These are phyloP conservation scores for Drosophila pallidifrons DNA, from an alignment of 1,140 invertebrate species.

Conservation along the genomic window DNA sequence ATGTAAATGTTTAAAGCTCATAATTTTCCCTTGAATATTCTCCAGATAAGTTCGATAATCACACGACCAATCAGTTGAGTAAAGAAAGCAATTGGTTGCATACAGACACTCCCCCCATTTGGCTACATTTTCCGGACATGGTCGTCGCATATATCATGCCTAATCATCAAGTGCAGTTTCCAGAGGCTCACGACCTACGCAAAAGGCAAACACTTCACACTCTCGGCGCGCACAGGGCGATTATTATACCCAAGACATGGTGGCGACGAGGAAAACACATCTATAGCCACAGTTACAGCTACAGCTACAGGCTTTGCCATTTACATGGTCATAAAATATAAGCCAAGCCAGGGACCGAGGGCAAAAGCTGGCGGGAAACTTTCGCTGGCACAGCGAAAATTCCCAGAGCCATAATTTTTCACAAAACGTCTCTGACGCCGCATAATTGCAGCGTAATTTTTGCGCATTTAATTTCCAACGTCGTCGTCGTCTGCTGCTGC, in stretches of 20 bases:
- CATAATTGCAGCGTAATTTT: conserved; percentile 79
- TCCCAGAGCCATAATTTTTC: conserved; percentile 75
- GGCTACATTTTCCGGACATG: conserved; percentile 9
- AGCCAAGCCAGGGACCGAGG: conserved; percentile 23
- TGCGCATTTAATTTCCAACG: conserved; percentile 70
- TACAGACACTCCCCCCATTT: conserved; percentile 9
- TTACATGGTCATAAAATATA: conserved; percentile 71
- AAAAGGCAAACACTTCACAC: conserved; percentile 46
- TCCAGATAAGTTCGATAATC: background rate
- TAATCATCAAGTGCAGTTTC: conserved; percentile 63
- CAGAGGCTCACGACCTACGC: conserved; percentile 30
- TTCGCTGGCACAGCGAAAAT: conserved; percentile 61
- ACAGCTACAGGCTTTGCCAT: conserved; percentile 46
- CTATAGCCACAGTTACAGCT: background rate
- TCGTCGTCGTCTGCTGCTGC: conserved; percentile 1
- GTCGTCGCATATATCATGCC: conserved; percentile 49
- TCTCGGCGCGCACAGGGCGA: conserved; percentile 23
- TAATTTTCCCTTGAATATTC: no score
- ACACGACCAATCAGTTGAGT: background rate
- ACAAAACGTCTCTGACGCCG: conserved; percentile 71
- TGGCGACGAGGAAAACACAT: background rate
- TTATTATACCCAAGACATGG: conserved; percentile 33
- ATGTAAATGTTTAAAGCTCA: no score
- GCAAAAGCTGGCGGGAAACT: conserved; percentile 45
- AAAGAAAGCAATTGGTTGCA: background rate